Conservation (phyloP, 2,888 invertebrate genomes). For the Vesta saturnalis region DNA sequence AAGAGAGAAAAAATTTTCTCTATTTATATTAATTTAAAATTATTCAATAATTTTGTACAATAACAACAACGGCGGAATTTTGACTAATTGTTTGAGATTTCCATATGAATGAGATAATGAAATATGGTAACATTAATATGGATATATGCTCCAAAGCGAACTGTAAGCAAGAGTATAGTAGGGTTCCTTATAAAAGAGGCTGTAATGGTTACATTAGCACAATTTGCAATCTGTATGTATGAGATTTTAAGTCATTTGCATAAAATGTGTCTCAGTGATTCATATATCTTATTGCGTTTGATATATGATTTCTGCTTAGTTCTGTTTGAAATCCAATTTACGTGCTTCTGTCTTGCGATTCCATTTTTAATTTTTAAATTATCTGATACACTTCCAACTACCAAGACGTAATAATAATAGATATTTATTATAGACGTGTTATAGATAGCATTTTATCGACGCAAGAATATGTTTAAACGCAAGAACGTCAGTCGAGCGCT, state of each 20-base stretch:
- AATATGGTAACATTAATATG: constrained; percentile 82
- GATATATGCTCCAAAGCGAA: constrained; percentile 69
- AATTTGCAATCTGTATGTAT: constrained; percentile 62
- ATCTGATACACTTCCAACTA: too few species aligned
- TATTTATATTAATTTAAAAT: constrained; percentile 19
- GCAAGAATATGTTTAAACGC: too few species aligned
- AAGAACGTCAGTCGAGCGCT: too few species aligned
- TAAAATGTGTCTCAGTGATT: constrained; percentile 65
- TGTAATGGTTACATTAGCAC: constrained; percentile 49
- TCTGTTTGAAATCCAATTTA: constrained; percentile 32
- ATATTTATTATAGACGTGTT: too few species aligned
- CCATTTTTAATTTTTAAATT: too few species aligned
- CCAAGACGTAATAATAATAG: too few species aligned
- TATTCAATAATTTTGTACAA: constrained; percentile 37
- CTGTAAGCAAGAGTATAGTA: constrained; percentile 56
- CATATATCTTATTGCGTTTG: constrained; percentile 62
- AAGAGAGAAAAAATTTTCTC: neutral
- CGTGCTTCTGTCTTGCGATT: constrained; percentile 8
- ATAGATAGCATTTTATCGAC: too few species aligned
- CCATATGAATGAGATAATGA: constrained; percentile 87
- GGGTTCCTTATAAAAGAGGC: constrained; percentile 42
- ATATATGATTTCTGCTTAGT: constrained; percentile 57
- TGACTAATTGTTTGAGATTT: constrained; percentile 75
- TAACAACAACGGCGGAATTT: constrained; percentile 56
- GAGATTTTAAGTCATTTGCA: constrained; percentile 64